phyloP scores from a whole-genome alignment of 1,140 invertebrate species.

The Dysdera silvatica region DNA sequence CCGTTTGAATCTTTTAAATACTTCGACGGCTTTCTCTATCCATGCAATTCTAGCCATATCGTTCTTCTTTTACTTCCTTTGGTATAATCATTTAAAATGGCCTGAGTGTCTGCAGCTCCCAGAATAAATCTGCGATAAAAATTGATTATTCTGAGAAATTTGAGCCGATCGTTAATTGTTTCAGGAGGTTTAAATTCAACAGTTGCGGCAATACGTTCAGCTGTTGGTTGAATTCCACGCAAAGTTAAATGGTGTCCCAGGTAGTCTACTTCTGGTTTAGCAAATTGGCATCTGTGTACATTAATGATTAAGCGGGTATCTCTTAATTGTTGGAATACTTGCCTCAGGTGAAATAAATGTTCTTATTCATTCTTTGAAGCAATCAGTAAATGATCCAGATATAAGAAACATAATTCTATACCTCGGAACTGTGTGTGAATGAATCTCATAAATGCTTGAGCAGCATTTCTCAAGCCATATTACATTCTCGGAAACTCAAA shows the following conservation, averaged over 20 bases:
- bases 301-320: conserved; percentile 38
- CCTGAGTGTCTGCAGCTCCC: neutral
- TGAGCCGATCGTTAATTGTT: conserved; percentile 37
- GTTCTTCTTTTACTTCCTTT: neutral
- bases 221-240: conserved; percentile 10
- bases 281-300: conserved; percentile 30
- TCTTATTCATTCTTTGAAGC: conserved; percentile 37
- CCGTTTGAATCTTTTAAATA: conserved; percentile 44
- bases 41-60: conserved; percentile 12
- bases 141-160: conserved; percentile 43
- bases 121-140: conserved; percentile 36
- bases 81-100: neutral
- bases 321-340: conserved; percentile 40
- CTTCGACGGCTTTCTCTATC: conserved; percentile 28
- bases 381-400: conserved; percentile 41
- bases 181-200: conserved; percentile 32
- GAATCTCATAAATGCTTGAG: conserved; percentile 22
- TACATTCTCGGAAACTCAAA: conserved; percentile 26
- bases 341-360: conserved; percentile 40
- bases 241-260: conserved; percentile 11
- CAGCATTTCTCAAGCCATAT: conserved; percentile 27
- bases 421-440: conserved; percentile 9
- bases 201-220: conserved; percentile 6
- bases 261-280: conserved; percentile 2
- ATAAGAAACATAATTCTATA: neutral